Percentiles rank a stretch among this genome's conserved stretches.
phyloP scores from a whole-genome alignment of 2,888 invertebrate species.

The Diploptera punctata region DNA sequence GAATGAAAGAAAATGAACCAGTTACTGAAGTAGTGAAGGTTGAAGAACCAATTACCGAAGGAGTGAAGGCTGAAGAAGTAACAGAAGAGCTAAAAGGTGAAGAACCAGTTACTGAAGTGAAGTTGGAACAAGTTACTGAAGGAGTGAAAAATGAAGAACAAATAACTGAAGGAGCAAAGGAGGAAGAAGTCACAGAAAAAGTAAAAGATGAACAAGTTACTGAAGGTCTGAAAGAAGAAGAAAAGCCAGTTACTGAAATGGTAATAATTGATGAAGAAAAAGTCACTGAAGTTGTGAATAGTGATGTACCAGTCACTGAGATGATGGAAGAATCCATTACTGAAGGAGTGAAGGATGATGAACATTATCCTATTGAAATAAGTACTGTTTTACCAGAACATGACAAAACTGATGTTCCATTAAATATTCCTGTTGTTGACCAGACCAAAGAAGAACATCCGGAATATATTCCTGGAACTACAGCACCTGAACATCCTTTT shows the following conservation, averaged over 20 bases:
- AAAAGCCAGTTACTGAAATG: conserved; percentile 30
- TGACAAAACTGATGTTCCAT: conserved; percentile 13
- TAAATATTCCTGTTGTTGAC: conserved; percentile 26
- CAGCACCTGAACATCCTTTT: not conserved
- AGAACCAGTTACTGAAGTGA: conserved; percentile 29
- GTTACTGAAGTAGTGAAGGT: not conserved
- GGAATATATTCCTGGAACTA: conserved; percentile 23
- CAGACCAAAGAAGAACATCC: conserved; percentile 7
- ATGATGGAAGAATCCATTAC: conserved; percentile 41
- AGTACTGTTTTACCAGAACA: conserved; percentile 26
- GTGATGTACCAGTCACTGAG: conserved; percentile 38
- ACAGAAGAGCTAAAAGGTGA: not conserved
- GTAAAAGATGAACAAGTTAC: conserved; percentile 41
- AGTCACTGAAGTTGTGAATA: not conserved
- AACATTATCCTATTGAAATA: not conserved
- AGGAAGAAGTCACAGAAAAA: not conserved
- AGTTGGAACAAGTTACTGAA: not conserved
- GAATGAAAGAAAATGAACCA: conserved; percentile 35
- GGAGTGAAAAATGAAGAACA: not conserved
- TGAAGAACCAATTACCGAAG: conserved; percentile 29
- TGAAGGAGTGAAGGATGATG: conserved; percentile 44
- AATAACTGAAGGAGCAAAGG: not conserved
- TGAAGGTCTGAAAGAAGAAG: conserved; percentile 31
- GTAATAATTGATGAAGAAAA: conserved; percentile 36
- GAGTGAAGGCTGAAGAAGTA: not conserved